phyloP scores from a whole-genome alignment of 2,888 invertebrate species.

The Agriotes lineatus region DNA sequence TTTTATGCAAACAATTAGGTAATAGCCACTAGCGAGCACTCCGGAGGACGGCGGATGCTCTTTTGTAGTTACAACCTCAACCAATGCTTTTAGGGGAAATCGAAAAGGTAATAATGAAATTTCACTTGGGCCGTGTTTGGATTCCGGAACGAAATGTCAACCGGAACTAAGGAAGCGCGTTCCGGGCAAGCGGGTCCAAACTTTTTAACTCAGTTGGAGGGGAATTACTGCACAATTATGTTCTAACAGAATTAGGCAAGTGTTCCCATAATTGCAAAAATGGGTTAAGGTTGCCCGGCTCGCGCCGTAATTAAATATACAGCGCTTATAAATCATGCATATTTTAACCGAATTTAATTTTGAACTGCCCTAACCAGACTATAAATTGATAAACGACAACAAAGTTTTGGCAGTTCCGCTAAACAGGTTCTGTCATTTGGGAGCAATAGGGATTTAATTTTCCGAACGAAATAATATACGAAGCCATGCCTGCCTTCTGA shows the following conservation, averaged over 20 bases:
- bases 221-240: conserved; percentile 15
- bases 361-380: not conserved
- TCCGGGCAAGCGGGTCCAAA: conserved; percentile 18
- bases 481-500: not conserved
- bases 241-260: not conserved
- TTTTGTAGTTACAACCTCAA: conserved; percentile 4
- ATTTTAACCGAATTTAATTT: conserved; percentile 4
- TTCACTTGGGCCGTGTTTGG: conserved; percentile 17
- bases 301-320: not conserved
- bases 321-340: not conserved
- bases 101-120: conserved; percentile 29
- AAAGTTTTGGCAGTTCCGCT: conserved; percentile 13
- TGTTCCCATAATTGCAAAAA: not conserved
- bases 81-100: conserved; percentile 22
- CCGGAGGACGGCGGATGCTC: not conserved
- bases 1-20: too few relatives aligned
- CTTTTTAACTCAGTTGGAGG: conserved; percentile 19
- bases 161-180: conserved; percentile 25
- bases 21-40: too few relatives aligned
- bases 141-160: conserved; percentile 32
- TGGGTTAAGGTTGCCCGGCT: not conserved
- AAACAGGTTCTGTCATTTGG: conserved; percentile 14
- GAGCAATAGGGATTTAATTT: conserved; percentile 2
- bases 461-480: not conserved
- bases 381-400: conserved; percentile 15